Conservation (phyloP, 1,140 invertebrate species). For the Diorhabda carinulata region DNA sequence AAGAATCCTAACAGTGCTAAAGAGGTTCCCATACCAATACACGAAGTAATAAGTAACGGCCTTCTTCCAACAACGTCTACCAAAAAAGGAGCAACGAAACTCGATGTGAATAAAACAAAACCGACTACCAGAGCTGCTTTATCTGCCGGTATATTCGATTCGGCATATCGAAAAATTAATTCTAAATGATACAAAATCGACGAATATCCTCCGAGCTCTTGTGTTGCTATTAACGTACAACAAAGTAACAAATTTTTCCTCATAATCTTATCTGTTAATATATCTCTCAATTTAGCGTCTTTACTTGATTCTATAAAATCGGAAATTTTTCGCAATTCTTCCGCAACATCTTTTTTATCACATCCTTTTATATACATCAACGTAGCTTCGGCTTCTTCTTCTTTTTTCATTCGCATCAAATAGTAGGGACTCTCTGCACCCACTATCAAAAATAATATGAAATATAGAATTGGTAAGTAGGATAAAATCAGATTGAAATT, state of each 20-base stretch:
- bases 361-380: conserved; percentile 60
- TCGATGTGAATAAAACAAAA: conserved; percentile 56
- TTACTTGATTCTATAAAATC: conserved; percentile 9
- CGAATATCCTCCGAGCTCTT: conserved; percentile 76
- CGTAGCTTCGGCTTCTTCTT: conserved; percentile 57
- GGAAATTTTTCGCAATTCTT: conserved; percentile 52
- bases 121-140: conserved; percentile 72
- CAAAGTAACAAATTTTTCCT: conserved; percentile 65
- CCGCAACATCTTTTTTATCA: conserved; percentile 50
- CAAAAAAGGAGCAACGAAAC: conserved; percentile 56
- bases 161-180: conserved; percentile 63
- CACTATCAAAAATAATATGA: conserved; percentile 49
- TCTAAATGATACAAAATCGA: conserved; percentile 76
- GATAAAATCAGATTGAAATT: conserved; percentile 51
- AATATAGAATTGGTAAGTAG: conserved; percentile 50
- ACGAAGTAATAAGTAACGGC: conserved; percentile 60
- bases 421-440: conserved; percentile 75
- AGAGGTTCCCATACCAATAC: conserved; percentile 51
- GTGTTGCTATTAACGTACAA: conserved; percentile 64
- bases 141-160: conserved; percentile 52
- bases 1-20: conserved; percentile 56
- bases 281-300: conserved; percentile 22
- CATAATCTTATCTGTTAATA: conserved; percentile 51
- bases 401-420: conserved; percentile 57
- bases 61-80: conserved; percentile 68